Percentiles rank a stretch among this genome's conserved stretches.
phyloP scores from a whole-genome alignment of 2,888 invertebrate genomes.

The Gisinianus flammeolus region DNA sequence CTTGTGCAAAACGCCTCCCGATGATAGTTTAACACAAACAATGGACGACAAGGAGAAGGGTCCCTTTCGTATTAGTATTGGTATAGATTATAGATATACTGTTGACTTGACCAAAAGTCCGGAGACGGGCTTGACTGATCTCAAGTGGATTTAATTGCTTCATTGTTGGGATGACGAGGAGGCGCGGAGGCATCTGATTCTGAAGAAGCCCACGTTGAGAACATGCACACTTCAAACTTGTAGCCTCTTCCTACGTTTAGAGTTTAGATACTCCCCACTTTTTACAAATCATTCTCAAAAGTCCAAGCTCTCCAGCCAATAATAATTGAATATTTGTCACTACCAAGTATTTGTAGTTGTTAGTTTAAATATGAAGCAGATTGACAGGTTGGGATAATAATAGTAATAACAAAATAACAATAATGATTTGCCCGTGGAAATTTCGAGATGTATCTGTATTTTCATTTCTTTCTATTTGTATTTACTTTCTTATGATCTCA shows the following conservation, averaged over 20 bases:
- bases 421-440: too few relatives aligned
- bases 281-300: not conserved
- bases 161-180: conserved; percentile 43
- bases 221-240: conserved; percentile 14
- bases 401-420: too few relatives aligned
- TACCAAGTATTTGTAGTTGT: not conserved
- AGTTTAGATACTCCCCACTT: not conserved
- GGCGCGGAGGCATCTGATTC: too few relatives aligned
- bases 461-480: not conserved
- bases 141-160: conserved; percentile 42
- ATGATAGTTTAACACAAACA: conserved; percentile 16
- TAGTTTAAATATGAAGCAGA: too few relatives aligned
- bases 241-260: not conserved
- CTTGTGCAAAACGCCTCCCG: conserved; percentile 1
- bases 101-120: conserved; percentile 37
- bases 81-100: too few relatives aligned
- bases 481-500: not conserved
- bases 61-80: conserved; percentile 21
- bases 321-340: not conserved
- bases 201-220: conserved; percentile 45
- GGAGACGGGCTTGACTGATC: not conserved
- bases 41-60: not conserved
- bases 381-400: too few relatives aligned
- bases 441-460: too few relatives aligned
- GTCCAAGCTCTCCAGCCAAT: not conserved